These are phyloP conservation scores for Oenanthe melanoleuca DNA, from an alignment of 2,113 vertebrate genomes.

Conservation along the genomic window DNA sequence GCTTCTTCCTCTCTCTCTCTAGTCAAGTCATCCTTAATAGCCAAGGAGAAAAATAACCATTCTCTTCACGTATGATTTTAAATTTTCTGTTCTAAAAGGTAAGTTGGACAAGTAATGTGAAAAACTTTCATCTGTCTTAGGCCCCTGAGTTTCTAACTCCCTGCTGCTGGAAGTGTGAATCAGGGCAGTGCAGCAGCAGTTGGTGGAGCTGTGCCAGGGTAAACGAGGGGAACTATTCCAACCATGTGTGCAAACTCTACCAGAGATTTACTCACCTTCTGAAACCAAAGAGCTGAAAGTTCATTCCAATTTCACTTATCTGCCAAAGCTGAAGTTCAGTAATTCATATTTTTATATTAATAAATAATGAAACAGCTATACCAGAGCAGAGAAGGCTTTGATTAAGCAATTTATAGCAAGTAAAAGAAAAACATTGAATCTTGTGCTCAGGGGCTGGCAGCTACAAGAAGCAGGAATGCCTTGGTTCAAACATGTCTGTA, in stretches of 20 bases:
- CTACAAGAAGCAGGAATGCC: neutral
- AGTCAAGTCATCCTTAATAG: neutral
- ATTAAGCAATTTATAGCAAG: conserved; percentile 41
- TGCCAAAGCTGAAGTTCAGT: conserved; percentile 37
- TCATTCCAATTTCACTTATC: conserved; percentile 37
- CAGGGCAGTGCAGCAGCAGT: neutral
- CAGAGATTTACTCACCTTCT: conserved; percentile 47
- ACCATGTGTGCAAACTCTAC: conserved; percentile 38
- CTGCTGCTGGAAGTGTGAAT: neutral
- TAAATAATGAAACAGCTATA: conserved; percentile 44
- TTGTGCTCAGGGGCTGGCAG: conserved; percentile 16
- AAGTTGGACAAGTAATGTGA: neutral
- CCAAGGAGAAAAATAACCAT: neutral
- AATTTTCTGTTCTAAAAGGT: conserved; percentile 6
- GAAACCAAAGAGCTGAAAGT: conserved; percentile 40
- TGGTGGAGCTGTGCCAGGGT: conserved; percentile 23
- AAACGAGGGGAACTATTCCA: conserved; percentile 42
- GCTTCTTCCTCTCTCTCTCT: neutral
- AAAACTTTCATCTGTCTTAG: neutral
- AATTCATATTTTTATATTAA: conserved; percentile 33
- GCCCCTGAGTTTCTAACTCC: neutral
- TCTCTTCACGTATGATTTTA: neutral
- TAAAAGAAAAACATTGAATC: conserved; percentile 30
- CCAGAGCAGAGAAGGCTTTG: conserved; percentile 21
- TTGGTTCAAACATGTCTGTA: conserved; percentile 1